Base-by-base conservation (phyloP, 2,113 vertebrate species). In the Caranx melampygus region DNA sequence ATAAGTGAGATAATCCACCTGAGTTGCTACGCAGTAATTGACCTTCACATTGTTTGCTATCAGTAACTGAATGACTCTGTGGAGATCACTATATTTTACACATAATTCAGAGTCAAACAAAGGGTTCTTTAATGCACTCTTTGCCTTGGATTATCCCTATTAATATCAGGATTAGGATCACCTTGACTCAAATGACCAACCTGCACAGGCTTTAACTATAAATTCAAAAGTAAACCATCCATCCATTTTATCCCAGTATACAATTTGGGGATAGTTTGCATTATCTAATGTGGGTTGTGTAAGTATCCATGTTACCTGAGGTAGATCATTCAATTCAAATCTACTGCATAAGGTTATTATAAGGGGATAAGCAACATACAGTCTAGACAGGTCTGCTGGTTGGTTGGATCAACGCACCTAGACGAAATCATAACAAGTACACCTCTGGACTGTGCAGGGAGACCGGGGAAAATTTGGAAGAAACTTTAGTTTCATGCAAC, bases 111-210 rank as follows among this genome's bases (percentile, higher is more conserved):
- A 62, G 54, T 5, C 74, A 79, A 75, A 75, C 21, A 69, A 42
- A 21, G 45, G 12, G 26, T 66, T 70, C 59, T 72, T 58, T 16
- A 72, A 51, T 16, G 49, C 21, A 54, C 45, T 26, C 31, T 78
- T 20, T 16, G 33, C 45, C 10, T 35, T 70, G 14, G 64, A 71
- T 71, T 74, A 73, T 61, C 44, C 15, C 52, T 42, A 66, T 71
- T 78, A 57, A 70, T 42, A 4, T 67, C 40, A 75, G 37, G 40
- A 74, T 57, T 61, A 79, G 49, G 33, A 37, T 72, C 26, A 34
- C 52, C 51, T 18, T 16, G 3, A 74, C 8, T 35, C 33, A 73
- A 75, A 45, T 16, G n/a, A 49, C 33, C 61, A 61, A 55, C 37
- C 11, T 54, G 20, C 20, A 33, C 21, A 40, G 12, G 35, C 20